Evolutionary conservation across 2,888 invertebrate species (phyloP).

Genomic region (Nowickia ferox): DNA sequence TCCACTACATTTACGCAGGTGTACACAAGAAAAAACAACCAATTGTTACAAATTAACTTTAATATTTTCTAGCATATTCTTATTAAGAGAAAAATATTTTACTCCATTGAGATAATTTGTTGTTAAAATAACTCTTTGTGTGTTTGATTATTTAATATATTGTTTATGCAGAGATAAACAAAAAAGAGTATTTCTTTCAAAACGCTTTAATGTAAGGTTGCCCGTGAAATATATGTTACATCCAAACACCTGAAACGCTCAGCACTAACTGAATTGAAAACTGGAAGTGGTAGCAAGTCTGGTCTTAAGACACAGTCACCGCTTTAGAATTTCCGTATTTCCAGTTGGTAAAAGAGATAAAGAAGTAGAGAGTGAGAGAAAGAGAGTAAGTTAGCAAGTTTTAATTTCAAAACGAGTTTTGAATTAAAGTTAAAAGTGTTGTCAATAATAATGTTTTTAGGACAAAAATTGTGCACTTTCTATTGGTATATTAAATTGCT

Average conservation of each 20-base stretch:
- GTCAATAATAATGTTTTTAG: conserved; percentile 14
- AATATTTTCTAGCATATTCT: neutral
- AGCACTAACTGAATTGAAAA: conserved; percentile 77
- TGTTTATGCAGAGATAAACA: neutral
- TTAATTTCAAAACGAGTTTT: neutral
- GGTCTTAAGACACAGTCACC: conserved; percentile 52
- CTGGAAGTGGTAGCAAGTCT: conserved; percentile 68
- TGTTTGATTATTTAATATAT: conserved; percentile 5
- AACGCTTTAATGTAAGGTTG: neutral
- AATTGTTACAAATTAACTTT: conserved; percentile 40
- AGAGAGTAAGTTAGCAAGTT: neutral
- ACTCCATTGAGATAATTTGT: neutral
- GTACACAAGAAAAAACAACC: conserved; percentile 36
- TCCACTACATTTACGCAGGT: conserved; percentile 64
- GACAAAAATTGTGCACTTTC: too few relatives aligned
- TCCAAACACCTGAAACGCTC: conserved; percentile 75
- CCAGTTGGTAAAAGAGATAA: conserved; percentile 64
- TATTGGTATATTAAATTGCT: neutral
- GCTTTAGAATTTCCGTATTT: conserved; percentile 58
- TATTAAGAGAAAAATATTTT: conserved; percentile 43
- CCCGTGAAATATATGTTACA: conserved; percentile 70
- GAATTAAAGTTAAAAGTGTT: conserved; percentile 15
- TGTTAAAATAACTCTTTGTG: neutral
- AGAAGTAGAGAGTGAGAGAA: conserved; percentile 1
- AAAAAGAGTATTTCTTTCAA: neutral